Conservation (phyloP, 2,797 vertebrate species). For the Ispidina picta region DNA sequence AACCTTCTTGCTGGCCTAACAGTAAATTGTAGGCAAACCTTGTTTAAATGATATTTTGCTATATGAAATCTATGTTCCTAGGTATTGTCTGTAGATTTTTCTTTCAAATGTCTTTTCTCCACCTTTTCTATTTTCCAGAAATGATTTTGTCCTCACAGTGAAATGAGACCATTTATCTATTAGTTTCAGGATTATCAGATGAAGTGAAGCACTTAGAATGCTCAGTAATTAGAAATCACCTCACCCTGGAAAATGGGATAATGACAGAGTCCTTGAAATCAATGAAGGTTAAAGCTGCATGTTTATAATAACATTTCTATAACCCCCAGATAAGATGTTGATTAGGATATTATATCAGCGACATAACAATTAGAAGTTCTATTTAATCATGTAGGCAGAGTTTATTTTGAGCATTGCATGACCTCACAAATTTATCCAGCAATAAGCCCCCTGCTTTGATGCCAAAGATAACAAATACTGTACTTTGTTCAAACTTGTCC, state of each 20-base stretch:
- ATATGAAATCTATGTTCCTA: neutral
- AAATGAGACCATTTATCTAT: slow-evolving; percentile 40
- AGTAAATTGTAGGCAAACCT: neutral
- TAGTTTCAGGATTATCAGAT: slow-evolving; percentile 64
- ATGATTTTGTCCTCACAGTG: slow-evolving; percentile 24
- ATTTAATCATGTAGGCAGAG: slow-evolving; percentile 48
- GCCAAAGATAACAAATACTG: neutral
- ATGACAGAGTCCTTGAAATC: slow-evolving; percentile 83
- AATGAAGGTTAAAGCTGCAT: slow-evolving; percentile 76
- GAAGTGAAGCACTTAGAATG: slow-evolving; percentile 70
- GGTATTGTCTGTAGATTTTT: neutral
- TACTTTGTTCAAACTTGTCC: neutral
- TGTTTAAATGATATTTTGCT: neutral
- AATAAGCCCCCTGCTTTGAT: neutral
- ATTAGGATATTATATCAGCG: slow-evolving; percentile 71
- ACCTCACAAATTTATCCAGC: slow-evolving; percentile 18
- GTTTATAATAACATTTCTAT: slow-evolving; percentile 64
- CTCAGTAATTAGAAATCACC: slow-evolving; percentile 77
- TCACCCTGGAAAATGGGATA: slow-evolving; percentile 73
- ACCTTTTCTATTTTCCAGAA: slow-evolving; percentile 20
- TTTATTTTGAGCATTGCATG: slow-evolving; percentile 59
- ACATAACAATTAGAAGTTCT: slow-evolving; percentile 67
- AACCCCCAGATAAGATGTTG: slow-evolving; percentile 59
- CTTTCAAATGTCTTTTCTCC: slow-evolving; percentile 23
- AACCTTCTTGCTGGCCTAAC: neutral